phyloP scores from a whole-genome alignment of 1,140 invertebrate species.

The Pseudobourletiella spinata region DNA sequence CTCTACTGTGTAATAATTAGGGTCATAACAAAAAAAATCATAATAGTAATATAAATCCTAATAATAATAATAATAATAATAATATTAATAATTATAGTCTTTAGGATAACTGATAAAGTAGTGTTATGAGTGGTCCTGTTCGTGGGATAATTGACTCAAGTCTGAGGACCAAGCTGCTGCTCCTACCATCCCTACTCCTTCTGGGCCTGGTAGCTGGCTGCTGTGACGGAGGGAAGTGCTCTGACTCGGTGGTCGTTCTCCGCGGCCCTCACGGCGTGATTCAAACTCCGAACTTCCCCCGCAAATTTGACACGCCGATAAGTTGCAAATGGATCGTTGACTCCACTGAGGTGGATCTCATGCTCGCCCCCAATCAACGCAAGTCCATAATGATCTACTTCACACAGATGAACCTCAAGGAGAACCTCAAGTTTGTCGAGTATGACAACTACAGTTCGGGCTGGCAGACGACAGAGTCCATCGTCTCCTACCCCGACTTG shows the following conservation, averaged over 20 bases:
- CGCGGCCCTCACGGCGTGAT: constrained; percentile 50
- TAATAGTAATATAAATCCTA: too few species aligned
- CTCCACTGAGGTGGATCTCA: constrained; percentile 44
- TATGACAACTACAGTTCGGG: constrained; percentile 48
- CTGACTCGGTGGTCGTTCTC: background rate
- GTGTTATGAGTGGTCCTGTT: background rate
- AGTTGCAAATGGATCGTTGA: constrained; percentile 79
- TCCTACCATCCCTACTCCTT: background rate
- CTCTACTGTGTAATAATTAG: too few species aligned
- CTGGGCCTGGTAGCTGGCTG: background rate
- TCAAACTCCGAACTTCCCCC: constrained; percentile 71
- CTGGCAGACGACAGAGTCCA: constrained; percentile 24
- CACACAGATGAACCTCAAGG: constrained; percentile 67
- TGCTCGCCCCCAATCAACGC: background rate
- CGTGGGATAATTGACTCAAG: background rate
- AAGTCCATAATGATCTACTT: constrained; percentile 65
- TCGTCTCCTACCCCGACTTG: constrained; percentile 46
- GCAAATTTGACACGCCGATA: constrained; percentile 65
- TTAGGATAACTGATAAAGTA: too few species aligned
- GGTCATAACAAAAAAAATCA: too few species aligned
- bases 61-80: too few species aligned
- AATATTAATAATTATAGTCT: too few species aligned
- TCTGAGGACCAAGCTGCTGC: background rate
- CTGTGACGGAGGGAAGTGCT: background rate
- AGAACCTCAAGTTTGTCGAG: constrained; percentile 65